Evolutionary conservation across 2,888 invertebrate genomes (phyloP).

Genomic region (Melinaea menophilus): DNA sequence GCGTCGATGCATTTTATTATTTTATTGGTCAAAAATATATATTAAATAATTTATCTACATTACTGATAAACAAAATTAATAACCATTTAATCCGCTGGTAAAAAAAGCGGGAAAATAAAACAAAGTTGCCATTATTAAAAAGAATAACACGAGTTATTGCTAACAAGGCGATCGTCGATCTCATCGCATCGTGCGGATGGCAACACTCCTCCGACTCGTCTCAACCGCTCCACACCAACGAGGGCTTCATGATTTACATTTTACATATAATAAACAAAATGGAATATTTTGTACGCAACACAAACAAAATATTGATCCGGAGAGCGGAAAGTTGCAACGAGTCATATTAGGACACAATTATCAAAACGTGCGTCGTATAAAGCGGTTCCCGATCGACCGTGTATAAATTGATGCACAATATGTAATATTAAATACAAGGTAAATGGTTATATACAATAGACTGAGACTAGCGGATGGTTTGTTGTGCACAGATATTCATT

Average conservation of each 20-base stretch:
- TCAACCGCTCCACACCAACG: conserved; percentile 16
- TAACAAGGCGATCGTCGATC: not conserved
- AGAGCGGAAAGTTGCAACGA: conserved; percentile 18
- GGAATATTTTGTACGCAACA: conserved; percentile 55
- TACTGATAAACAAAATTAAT: conserved; percentile 63
- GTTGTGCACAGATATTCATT: no score
- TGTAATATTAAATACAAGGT: conserved; percentile 10
- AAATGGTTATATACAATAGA: conserved; percentile 11
- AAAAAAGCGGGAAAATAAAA: conserved; percentile 48
- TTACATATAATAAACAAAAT: conserved; percentile 36
- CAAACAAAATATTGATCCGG: conserved; percentile 36
- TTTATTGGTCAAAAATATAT: conserved; percentile 73
- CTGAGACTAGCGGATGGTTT: not conserved
- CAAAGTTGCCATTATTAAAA: conserved; percentile 50
- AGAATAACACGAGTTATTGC: not conserved
- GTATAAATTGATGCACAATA: conserved; percentile 6
- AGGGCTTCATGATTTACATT: conserved; percentile 20
- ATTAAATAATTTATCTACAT: conserved; percentile 73
- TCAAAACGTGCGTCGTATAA: not conserved
- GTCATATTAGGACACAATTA: no score
- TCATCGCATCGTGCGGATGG: not conserved
- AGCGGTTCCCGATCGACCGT: not conserved
- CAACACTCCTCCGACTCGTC: not conserved
- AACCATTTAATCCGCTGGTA: conserved; percentile 59
- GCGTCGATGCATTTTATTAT: conserved; percentile 74